phyloP scores from a whole-genome alignment of 2,113 vertebrate genomes.

The Mesitornis unicolor region DNA sequence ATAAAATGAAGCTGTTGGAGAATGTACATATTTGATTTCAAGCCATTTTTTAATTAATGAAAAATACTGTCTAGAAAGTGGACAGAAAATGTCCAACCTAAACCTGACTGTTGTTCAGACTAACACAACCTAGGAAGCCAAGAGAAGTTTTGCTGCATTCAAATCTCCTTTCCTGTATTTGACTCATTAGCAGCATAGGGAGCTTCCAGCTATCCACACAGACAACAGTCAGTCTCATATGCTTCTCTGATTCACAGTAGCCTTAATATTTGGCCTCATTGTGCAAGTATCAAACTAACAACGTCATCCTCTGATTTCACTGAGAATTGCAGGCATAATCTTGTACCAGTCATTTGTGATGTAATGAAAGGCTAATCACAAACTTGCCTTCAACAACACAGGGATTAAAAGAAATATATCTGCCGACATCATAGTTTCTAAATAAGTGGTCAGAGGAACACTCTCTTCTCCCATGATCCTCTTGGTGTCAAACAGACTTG shows the following conservation, averaged over 20 bases:
- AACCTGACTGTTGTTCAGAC: not conserved
- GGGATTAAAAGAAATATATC: not conserved
- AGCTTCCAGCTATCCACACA: not conserved
- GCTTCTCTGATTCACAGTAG: not conserved
- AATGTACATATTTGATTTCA: not conserved
- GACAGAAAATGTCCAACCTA: not conserved
- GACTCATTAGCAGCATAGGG: not conserved
- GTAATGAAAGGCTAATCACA: not conserved
- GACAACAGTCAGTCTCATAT: not conserved
- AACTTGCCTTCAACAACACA: not conserved
- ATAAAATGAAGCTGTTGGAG: not conserved
- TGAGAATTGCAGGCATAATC: not conserved
- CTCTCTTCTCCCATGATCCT: not conserved
- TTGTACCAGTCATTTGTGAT: not conserved
- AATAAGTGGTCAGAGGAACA: not conserved
- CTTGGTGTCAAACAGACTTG: not conserved
- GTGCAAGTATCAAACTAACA: not conserved
- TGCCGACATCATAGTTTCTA: not conserved
- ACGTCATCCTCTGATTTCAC: not conserved
- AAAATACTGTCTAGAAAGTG: not conserved
- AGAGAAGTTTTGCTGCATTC: not conserved
- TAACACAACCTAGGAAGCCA: not conserved
- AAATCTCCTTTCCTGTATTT: not conserved
- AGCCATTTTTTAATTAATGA: not conserved
- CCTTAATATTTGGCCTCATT: not conserved